phyloP scores from a whole-genome alignment of 2,113 vertebrate species.

The Dunckerocampus dactyliophorus region DNA sequence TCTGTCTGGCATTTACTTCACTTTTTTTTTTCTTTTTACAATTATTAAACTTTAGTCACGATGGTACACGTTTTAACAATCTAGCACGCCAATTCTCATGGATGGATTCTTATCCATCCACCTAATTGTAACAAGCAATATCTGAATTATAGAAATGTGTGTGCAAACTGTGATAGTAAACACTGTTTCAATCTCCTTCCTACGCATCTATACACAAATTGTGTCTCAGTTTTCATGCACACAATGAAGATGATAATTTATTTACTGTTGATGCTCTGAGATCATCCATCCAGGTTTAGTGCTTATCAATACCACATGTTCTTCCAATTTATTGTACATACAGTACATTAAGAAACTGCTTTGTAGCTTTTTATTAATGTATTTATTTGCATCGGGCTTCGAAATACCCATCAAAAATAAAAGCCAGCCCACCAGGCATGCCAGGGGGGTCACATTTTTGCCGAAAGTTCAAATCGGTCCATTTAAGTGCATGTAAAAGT shows the following conservation, averaged over 20 bases:
- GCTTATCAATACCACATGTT: not conserved
- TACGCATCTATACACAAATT: conserved; percentile 5
- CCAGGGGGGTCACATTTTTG: too few species aligned
- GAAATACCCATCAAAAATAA: not conserved
- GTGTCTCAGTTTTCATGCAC: conserved; percentile 33
- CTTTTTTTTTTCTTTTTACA: conserved; percentile 22
- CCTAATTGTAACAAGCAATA: conserved; percentile 18
- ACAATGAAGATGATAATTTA: conserved; percentile 5
- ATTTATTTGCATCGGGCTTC: not conserved
- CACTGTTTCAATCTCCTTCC: conserved; percentile 3
- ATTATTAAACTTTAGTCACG: conserved; percentile 14
- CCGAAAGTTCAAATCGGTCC: not conserved
- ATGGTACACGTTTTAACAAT: conserved; percentile 18
- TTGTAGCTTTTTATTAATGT: not conserved
- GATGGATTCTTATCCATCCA: conserved; percentile 13
- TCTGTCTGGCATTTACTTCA: conserved; percentile 24
- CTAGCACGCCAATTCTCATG: conserved; percentile 2
- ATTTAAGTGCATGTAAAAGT: conserved; percentile 41
- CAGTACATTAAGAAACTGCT: not conserved
- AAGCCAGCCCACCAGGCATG: not conserved
- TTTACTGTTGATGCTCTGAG: conserved; percentile 3
- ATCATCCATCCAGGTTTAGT: not conserved
- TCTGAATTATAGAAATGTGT: conserved; percentile 18
- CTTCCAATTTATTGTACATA: not conserved
- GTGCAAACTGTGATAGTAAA: conserved; percentile 40